Base-by-base conservation (phyloP, 1,140 invertebrate genomes). In the Megalonaias nervosa region DNA sequence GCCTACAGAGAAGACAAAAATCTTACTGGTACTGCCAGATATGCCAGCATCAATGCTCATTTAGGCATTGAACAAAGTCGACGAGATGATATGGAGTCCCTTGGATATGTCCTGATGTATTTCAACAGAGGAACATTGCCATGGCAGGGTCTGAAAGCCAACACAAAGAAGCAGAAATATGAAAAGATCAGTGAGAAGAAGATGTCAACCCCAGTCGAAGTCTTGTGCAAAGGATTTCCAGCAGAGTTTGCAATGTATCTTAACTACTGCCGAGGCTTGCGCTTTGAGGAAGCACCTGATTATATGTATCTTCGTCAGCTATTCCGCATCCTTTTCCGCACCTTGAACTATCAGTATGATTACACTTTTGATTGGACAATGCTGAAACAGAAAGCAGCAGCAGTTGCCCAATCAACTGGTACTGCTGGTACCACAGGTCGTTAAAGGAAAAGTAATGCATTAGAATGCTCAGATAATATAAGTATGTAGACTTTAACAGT, bases 291-390 rank as follows among this genome's bases (percentile, higher is more conserved):
- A 91, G 94, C 94, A 70, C 98, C 98, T 21, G 97, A 99, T 90
- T 99, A 99, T 91, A 98, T 98, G 97, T 99, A 99, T 92, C 94
- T 99, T 72, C 94, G 97, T 88, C 97, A 99, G 92, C 92, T 99
- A 73, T 99, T 99, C 93, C 96, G 98, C 87, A 99, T 99, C 90
- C 94, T 99, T 86, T 99, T 99, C 93, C 96, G 98, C 89, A 99
- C 98, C 80, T 94, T 99, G 86, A 99, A 99, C 92, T 98, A 99
- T 92, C 97, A 98, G 92, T 99, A 99, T 91, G 98, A 99, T 92
- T 99, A 99, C 93, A 98, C 97, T 83, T 99, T 99, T 92, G 98
- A 99, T 92, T 99, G 99, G 99, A 99, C 98, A 85, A 96, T 99
- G 95, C 92, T 99, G 89, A 98, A 99, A 90, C 97, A 99, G 90